Percentiles rank a stretch among this genome's conserved stretches.
phyloP scores from a whole-genome alignment of 2,113 vertebrate species.

The Hemibagrus wyckioides region DNA sequence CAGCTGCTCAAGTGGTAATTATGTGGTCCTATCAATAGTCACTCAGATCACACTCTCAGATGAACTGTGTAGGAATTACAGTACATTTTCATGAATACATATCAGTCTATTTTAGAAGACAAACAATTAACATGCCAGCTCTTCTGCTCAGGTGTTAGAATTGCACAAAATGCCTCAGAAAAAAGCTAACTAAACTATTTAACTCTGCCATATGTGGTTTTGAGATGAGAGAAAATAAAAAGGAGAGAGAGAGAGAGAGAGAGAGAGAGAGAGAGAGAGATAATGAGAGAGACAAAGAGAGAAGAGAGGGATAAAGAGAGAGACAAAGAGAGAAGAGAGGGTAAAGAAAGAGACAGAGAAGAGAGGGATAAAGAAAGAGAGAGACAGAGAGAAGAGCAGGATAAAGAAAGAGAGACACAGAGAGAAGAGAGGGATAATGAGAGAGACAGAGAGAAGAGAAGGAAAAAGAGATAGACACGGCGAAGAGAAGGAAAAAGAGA shows the following conservation, averaged over 20 bases:
- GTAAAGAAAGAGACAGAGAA: not conserved
- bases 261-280: not conserved
- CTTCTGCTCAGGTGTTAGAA: not conserved
- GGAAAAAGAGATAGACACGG: not conserved
- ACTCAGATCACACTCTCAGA: not conserved
- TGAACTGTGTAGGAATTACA: constrained; percentile 14
- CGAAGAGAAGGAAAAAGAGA: too few relatives aligned
- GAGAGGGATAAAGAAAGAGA: too few relatives aligned
- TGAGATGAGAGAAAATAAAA: not conserved
- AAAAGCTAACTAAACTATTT: not conserved
- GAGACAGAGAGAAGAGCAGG: not conserved
- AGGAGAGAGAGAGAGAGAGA: not conserved
- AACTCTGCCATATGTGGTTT: not conserved
- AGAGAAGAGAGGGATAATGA: not conserved
- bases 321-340: not conserved
- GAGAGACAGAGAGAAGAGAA: not conserved
- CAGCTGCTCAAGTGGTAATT: constrained; percentile 7
- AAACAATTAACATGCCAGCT: not conserved
- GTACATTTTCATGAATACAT: not conserved
- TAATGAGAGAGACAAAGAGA: too few relatives aligned
- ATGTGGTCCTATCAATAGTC: not conserved
- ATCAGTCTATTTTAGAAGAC: not conserved
- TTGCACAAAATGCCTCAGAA: not conserved
- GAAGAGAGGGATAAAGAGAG: too few relatives aligned
- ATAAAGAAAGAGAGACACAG: not conserved